A percentile compares a stretch with the other conserved stretches of the same genome.
phyloP scores from a whole-genome alignment of 2,797 vertebrate species.

The Periparus ater region DNA sequence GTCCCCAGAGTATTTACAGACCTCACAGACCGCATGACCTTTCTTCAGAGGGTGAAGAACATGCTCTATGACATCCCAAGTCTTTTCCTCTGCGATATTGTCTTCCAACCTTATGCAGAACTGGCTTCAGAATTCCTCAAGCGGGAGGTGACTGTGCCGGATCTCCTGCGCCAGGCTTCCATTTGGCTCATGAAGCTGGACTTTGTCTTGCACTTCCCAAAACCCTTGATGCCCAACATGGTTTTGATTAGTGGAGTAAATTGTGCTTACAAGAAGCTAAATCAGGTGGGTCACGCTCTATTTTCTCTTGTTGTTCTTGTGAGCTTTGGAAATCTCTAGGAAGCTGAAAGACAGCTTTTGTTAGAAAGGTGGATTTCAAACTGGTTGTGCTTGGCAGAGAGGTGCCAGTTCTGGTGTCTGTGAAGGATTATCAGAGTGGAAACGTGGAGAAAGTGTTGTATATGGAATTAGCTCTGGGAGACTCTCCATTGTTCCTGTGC shows the following conservation, averaged over 20 bases:
- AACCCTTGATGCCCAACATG: constrained; percentile 87
- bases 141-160: neutral
- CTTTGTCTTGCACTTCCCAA: constrained; percentile 77
- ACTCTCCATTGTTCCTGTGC: rapidly evolving
- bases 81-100: constrained; percentile 16
- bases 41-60: constrained; percentile 80
- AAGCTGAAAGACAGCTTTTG: neutral
- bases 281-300: constrained; percentile 69
- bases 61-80: constrained; percentile 62
- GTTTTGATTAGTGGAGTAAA: constrained; percentile 83
- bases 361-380: neutral
- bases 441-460: neutral
- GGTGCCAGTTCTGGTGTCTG: neutral
- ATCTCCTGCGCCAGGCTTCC: constrained; percentile 59
- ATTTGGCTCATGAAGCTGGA: constrained; percentile 80
- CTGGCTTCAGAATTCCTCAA: constrained; percentile 69
- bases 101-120: neutral
- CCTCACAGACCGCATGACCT: constrained; percentile 81
- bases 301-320: neutral
- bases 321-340: neutral
- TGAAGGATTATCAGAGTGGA: neutral
- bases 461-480: neutral
- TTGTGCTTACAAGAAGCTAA: constrained; percentile 77
- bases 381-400: neutral
- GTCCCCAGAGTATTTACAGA: constrained; percentile 42